Evolutionary conservation across 2,113 vertebrate species (phyloP).

Genomic region (Myotis lucifugus): DNA sequence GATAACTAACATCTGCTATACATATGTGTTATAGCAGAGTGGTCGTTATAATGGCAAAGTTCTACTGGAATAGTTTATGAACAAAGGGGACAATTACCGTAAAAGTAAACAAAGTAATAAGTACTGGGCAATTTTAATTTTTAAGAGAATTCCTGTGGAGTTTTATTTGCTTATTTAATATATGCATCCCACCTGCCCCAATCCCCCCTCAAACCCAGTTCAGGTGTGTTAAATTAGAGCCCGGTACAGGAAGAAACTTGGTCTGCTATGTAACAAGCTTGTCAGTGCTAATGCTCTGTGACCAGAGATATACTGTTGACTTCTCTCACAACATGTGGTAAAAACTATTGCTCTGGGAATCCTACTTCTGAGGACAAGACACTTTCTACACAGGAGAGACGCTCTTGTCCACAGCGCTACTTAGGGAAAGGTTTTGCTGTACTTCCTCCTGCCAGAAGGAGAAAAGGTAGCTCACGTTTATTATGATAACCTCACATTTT

Average conservation of each 20-base stretch:
- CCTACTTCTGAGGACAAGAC: background rate
- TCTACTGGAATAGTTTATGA: background rate
- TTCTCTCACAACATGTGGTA: background rate
- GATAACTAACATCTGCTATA: background rate
- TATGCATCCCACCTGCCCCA: background rate
- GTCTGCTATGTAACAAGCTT: background rate
- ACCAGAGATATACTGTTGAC: background rate
- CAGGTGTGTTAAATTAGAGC: background rate
- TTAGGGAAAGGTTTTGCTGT: constrained; percentile 23
- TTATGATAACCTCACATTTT: constrained; percentile 53
- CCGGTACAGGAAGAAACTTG: background rate
- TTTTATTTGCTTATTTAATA: background rate
- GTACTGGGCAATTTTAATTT: background rate
- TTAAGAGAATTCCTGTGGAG: background rate
- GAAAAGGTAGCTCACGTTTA: background rate
- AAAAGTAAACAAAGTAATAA: background rate
- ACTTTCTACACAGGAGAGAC: background rate
- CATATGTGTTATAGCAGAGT: background rate
- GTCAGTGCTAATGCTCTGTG: background rate
- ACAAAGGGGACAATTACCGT: background rate
- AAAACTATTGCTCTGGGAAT: background rate
- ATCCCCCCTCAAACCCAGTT: background rate
- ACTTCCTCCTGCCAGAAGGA: constrained; percentile 1
- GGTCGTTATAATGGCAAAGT: background rate
- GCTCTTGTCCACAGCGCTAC: background rate